A percentile compares a stretch with the other conserved stretches of the same genome.
Evolutionary conservation across 2,888 invertebrate species (phyloP).

Genomic region (Chrysolina haemoptera): DNA sequence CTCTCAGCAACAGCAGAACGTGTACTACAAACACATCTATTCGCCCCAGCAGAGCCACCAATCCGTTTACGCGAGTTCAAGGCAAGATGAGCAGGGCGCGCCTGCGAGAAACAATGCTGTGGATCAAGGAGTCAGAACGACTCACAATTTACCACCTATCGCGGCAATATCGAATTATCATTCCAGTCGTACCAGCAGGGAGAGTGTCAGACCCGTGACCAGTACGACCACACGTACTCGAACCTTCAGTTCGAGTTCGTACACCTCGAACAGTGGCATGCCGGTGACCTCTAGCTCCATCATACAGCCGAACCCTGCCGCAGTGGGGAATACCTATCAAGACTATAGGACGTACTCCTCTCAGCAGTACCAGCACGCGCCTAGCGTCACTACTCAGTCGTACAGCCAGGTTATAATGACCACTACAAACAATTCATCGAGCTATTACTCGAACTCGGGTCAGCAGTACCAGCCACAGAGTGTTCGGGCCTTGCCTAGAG

Average conservation of each 20-base stretch:
- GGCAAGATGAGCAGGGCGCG: slow-evolving; percentile 43
- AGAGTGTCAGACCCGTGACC: slow-evolving; percentile 55
- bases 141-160: slow-evolving; percentile 73
- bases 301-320: slow-evolving; percentile 42
- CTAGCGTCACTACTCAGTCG: slow-evolving; percentile 55
- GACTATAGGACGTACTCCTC: slow-evolving; percentile 32
- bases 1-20: slow-evolving; percentile 39
- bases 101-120: slow-evolving; percentile 35
- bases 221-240: slow-evolving; percentile 50
- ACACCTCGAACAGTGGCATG: slow-evolving; percentile 48
- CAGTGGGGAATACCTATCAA: slow-evolving; percentile 29
- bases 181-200: slow-evolving; percentile 66
- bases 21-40: slow-evolving; percentile 52
- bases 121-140: slow-evolving; percentile 62
- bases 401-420: slow-evolving; percentile 61
- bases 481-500: slow-evolving; percentile 53
- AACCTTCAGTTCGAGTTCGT: slow-evolving; percentile 41
- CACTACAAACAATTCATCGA: slow-evolving; percentile 59
- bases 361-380: slow-evolving; percentile 53
- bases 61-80: slow-evolving; percentile 43
- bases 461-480: slow-evolving; percentile 67
- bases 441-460: slow-evolving; percentile 59
- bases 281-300: slow-evolving; percentile 44
- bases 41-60: slow-evolving; percentile 46
- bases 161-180: slow-evolving; percentile 71